These are phyloP conservation scores for Zaprionus gabonicus DNA, from an alignment of 1,140 invertebrate genomes.

Conservation along the genomic window DNA sequence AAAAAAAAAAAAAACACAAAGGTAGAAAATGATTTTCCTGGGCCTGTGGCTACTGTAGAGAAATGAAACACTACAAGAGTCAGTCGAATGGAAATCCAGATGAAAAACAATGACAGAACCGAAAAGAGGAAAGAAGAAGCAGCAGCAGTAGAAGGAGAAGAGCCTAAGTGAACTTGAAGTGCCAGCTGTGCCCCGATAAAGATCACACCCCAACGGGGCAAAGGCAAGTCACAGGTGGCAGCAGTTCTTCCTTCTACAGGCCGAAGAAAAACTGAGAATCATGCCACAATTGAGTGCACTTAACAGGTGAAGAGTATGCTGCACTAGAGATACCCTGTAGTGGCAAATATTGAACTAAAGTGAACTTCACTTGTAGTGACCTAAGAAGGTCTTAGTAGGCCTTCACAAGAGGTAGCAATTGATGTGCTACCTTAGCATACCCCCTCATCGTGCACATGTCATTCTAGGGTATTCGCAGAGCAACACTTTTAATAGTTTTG, in stretches of 20 bases:
- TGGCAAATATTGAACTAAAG: not conserved
- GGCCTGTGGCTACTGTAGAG: slow-evolving; percentile 43
- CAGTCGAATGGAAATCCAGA: slow-evolving; percentile 72
- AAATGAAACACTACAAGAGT: slow-evolving; percentile 41
- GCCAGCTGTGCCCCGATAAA: slow-evolving; percentile 73
- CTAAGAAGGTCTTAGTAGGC: too few species aligned
- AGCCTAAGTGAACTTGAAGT: slow-evolving; percentile 60
- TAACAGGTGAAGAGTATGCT: slow-evolving; percentile 16
- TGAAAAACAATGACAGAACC: slow-evolving; percentile 51
- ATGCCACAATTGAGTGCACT: slow-evolving; percentile 75
- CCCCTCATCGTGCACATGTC: not conserved
- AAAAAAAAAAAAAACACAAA: slow-evolving; percentile 12
- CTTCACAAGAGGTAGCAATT: not conserved
- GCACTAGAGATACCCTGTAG: slow-evolving; percentile 24
- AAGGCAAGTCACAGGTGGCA: slow-evolving; percentile 59
- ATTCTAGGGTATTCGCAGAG: slow-evolving; percentile 34
- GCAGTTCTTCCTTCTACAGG: slow-evolving; percentile 36
- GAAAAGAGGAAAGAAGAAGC: slow-evolving; percentile 4
- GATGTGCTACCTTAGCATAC: not conserved
- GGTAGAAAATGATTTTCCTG: slow-evolving; percentile 41
- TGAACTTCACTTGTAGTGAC: too few species aligned
- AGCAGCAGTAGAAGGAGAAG: slow-evolving; percentile 2
- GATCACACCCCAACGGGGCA: slow-evolving; percentile 67
- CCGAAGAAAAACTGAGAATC: slow-evolving; percentile 37
- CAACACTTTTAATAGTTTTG: slow-evolving; percentile 78